phyloP scores from a whole-genome alignment of 2,888 invertebrate species.

The Acanthosepion esculentum region DNA sequence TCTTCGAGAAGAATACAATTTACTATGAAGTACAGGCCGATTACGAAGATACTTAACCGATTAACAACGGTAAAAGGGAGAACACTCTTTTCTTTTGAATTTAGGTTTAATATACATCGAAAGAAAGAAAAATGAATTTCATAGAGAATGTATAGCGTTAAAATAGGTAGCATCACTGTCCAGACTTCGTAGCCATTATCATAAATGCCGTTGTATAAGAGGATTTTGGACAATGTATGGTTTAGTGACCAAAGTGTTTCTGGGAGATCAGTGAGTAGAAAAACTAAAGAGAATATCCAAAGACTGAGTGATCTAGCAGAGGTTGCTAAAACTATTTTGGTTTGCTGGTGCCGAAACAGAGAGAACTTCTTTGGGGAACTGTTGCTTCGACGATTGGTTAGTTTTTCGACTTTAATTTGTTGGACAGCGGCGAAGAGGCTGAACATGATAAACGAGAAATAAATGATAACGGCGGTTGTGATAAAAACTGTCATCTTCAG shows the following conservation, averaged over 20 bases:
- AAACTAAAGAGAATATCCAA: neutral
- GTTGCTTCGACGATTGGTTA: neutral
- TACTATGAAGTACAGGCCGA: neutral
- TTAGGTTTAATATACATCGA: neutral
- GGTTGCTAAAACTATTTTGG: neutral
- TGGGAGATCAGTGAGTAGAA: neutral
- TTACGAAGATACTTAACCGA: neutral
- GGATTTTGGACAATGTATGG: neutral
- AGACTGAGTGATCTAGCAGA: neutral
- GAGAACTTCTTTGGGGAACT: neutral
- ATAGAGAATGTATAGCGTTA: neutral
- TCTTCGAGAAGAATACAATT: neutral
- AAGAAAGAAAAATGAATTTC: neutral
- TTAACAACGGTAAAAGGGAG: neutral
- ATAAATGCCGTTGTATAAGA: neutral
- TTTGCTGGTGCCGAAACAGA: neutral
- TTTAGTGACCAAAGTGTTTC: neutral
- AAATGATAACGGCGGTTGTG: neutral
- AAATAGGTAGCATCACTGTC: neutral
- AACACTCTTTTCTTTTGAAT: neutral
- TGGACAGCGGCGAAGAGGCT: neutral
- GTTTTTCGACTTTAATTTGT: neutral
- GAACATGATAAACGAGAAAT: neutral
- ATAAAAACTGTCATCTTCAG: neutral
- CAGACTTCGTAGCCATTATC: neutral